phyloP scores from a whole-genome alignment of 2,113 vertebrate species.

The Nematolebias whitei region DNA sequence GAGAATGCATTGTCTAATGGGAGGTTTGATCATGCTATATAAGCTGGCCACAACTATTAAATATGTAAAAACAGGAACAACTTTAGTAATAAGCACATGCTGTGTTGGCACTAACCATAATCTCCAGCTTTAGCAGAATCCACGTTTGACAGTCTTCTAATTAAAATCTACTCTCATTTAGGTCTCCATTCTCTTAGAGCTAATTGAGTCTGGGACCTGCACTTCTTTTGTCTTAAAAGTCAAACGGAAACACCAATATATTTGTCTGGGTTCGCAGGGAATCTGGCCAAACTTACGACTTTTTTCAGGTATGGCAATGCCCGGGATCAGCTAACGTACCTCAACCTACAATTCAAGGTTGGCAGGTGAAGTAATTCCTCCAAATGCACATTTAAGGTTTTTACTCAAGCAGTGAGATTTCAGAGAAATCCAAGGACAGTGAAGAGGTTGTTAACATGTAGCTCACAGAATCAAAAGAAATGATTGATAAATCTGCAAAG shows the following conservation, averaged over 20 bases:
- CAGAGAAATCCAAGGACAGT: constrained; percentile 23
- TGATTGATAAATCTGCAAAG: constrained; percentile 44
- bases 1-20: neutral
- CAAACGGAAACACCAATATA: constrained; percentile 28
- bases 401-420: constrained; percentile 44
- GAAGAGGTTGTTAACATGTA: constrained; percentile 39
- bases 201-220: neutral
- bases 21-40: constrained; percentile 9
- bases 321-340: constrained; percentile 60
- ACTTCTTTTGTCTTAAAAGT: constrained; percentile 30
- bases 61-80: neutral
- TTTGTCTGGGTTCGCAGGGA: constrained; percentile 42
- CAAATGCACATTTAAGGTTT: constrained; percentile 50
- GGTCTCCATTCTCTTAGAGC: constrained; percentile 27
- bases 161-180: constrained; percentile 50
- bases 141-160: constrained; percentile 41
- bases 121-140: constrained; percentile 29
- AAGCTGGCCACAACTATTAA: neutral
- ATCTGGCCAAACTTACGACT: constrained; percentile 39
- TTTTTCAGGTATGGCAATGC: constrained; percentile 52
- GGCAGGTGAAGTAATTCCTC: constrained; percentile 55
- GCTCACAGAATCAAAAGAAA: constrained; percentile 18
- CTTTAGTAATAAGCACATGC: constrained; percentile 7
- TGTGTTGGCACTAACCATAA: constrained; percentile 18
- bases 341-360: constrained; percentile 67